phyloP scores from a whole-genome alignment of 2,113 vertebrate species.

The crab-eating macaque (Macaca fascicularis) region T2T-MFA8v1.1 NC_088379.1:56847501-56848000 shows the following conservation, averaged over 20 bases:
- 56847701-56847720: conserved; percentile 74
- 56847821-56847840: conserved; percentile 91
- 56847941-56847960: conserved; percentile 78
- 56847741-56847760: conserved; percentile 78
- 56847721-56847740: conserved; percentile 86
- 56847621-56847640: conserved; percentile 39
- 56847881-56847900: conserved; percentile 90
- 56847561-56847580: conserved; percentile 58
- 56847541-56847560: conserved; percentile 52
- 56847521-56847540: conserved; percentile 40
- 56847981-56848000: conserved; percentile 79
- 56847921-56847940: conserved; percentile 69
- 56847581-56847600: conserved; percentile 51
- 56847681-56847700: conserved; percentile 65
- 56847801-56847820: conserved; percentile 88
- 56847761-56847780: conserved; percentile 56
- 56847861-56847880: conserved; percentile 94
- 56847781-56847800: conserved; percentile 82
- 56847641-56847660: conserved; percentile 67
- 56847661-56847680: conserved; percentile 60
- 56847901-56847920: conserved; percentile 87
- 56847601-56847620: conserved; percentile 51
- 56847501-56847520: conserved; percentile 50
- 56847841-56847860: conserved; percentile 90
- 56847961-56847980: conserved; percentile 65